Evolutionary conservation across 2,113 vertebrate species (phyloP), one percentile per base, ranked within the genome.

Genomic region (Charina bottae): DNA sequence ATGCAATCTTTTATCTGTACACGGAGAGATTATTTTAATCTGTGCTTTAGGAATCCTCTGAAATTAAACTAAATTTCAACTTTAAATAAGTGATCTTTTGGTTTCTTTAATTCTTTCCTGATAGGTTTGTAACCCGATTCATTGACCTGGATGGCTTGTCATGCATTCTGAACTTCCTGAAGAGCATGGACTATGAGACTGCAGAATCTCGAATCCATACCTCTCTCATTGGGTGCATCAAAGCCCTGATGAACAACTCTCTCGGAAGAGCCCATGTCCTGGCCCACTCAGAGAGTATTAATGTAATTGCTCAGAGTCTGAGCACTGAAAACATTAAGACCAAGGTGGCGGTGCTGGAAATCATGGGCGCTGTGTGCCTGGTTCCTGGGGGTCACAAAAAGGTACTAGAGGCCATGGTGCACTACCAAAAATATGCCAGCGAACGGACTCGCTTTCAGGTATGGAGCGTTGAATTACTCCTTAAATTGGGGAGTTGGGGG

Each of bases 231-330:
- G 99, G 99, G 55, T 99, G 99, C 97, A 99, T 99, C 97, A 99
- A 99, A 96, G 99, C 99, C 3, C 98, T 99, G 95, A 99, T 99
- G 99, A 99, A 99, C 98, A 99, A 99, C 98, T 99, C 99, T 90
- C 98, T 99, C 97, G 99, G 99, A 88, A 97, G 99, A 68, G 99
- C 99, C 92, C 99, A 99, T 0, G 99, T 99, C 87, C 98, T 99
- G 94, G 98, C 99, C 33, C 99, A 99, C 95, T 97, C 98, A 0
- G 98, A 99, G 98, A 99, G 99, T 97, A 99, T 99, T 93, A 99
- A 99, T 42, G 98, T 99, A 92, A 99, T 99, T 1, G 99, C 99
- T 95, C 99, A 99, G 98, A 99, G 99, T 97, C 97, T 99, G 97
- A 99, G 99, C 97, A 99, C 99, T 0, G 99, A 99, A 96, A 99